Conservation (phyloP, 2,113 vertebrate species). For the Hirundichthys speculiger region DNA sequence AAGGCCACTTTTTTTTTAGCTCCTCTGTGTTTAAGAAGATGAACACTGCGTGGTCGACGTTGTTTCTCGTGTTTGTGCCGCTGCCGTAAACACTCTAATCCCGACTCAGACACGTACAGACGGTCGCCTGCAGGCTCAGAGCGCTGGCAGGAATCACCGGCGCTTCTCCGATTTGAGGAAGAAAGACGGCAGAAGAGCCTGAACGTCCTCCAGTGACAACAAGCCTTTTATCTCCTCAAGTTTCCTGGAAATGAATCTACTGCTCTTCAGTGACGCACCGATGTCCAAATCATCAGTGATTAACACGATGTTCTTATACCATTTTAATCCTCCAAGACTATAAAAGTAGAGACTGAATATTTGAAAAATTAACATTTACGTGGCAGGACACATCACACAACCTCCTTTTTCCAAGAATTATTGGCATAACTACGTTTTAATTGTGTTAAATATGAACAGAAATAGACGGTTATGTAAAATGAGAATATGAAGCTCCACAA, state of each 20-base stretch:
- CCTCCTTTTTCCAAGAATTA: no score
- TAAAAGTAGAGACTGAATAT: no score
- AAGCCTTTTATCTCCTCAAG: constrained; percentile 9
- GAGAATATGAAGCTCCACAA: no score
- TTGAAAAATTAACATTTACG: no score
- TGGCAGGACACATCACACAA: no score
- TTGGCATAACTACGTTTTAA: no score
- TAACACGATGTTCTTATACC: no score
- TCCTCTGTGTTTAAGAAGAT: constrained; percentile 8
- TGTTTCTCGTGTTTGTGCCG: neutral
- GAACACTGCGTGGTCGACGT: neutral
- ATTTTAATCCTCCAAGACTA: no score
- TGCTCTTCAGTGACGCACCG: no score
- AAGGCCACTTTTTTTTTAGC: constrained; percentile 9
- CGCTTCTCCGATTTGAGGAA: constrained; percentile 29
- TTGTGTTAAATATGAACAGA: no score
- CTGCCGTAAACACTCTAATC: neutral
- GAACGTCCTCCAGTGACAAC: constrained; percentile 15
- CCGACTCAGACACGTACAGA: neutral
- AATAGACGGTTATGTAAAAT: no score
- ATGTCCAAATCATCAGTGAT: no score
- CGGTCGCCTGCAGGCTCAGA: constrained; percentile 1
- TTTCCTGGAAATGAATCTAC: neutral
- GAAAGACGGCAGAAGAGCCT: constrained; percentile 21
- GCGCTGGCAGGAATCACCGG: neutral